Percentiles rank a stretch among this genome's conserved stretches.
Conservation (phyloP, 37 sponge, comb jelly and placozoan species). For the Mnemiopsis leidyi region DNA sequence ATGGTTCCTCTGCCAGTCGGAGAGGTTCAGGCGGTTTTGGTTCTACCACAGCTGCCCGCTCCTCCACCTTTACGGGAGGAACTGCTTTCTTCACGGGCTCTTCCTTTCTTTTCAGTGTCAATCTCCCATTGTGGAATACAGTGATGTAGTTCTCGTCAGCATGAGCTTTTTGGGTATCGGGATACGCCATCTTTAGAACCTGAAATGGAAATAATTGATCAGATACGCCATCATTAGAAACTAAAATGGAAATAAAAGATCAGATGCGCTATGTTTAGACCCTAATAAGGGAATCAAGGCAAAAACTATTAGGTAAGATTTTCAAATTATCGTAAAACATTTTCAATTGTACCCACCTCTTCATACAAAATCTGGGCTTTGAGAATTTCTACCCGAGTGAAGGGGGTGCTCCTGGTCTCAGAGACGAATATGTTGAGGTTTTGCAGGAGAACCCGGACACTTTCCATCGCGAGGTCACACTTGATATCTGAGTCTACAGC, state of each 20-base stretch:
- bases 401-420: not conserved
- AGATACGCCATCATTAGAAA: not conserved
- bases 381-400: conserved; percentile 40
- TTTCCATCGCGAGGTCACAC: conserved; percentile 43
- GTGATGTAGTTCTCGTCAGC: conserved; percentile 58
- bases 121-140: conserved; percentile 10
- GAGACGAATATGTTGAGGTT: not conserved
- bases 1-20: not conserved
- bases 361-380: conserved; percentile 49
- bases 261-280: too few species aligned
- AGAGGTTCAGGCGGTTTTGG: not conserved
- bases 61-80: not conserved
- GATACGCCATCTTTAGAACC: conserved; percentile 52
- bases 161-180: not conserved
- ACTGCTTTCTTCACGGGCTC: not conserved
- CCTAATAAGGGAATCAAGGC: too few species aligned
- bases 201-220: not conserved
- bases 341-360: conserved; percentile 24
- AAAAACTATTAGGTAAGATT: too few species aligned
- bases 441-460: conserved; percentile 30
- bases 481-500: conserved; percentile 37
- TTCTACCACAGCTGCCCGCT: not conserved
- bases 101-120: conserved; percentile 48
- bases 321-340: too few species aligned
- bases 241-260: too few species aligned